Base-by-base conservation (phyloP, 2,113 vertebrate genomes). In the Melanocharis versteri region DNA sequence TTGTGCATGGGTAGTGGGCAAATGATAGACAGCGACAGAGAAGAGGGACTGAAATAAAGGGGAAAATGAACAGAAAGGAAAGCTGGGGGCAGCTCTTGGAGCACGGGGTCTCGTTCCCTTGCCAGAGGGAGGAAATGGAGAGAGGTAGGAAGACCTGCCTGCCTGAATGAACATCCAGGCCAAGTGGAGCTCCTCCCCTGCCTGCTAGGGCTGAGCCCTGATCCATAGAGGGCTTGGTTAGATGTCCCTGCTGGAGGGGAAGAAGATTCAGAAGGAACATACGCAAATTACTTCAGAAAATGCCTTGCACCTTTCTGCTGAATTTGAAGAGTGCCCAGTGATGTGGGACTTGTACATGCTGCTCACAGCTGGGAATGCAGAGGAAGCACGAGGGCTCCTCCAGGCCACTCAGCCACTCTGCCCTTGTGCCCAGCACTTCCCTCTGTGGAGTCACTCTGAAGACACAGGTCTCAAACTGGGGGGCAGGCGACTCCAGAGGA, bases 341-440 rank as follows among this genome's bases (percentile, higher is more conserved):
- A 8, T 15, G 24, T 31, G 73, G 45, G 45, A 70, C 26, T 5
- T 1, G 2, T 4, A 23, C 30, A 7, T 0, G 2, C 23, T 50
- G 60, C 45, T 64, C 7, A 1, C 1, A 24, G n/a, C 1, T 16
- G 35, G 45, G 60, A 35, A 18, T 1, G 2, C 44, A 68, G 87
- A 35, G 45, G 26, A 53, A 57, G 69, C n/a, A 53, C 0, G 0
- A 60, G 56, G n/a, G 20, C 13, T 70, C 30, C 60, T 24, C 31
- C 73, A 57, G 47, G 17, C 13, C 76, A 39, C 20, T 15, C 35
- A 48, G 56, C 1, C 2, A 13, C 54, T n/a, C 54, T 57, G 37
- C 53, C 64, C 61, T 54, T 17, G 13, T n/a, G 45, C 35, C 71
- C 58, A 90, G 42, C 2, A 6, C 3, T 15, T 48, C 72, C 69